These are phyloP conservation scores for Proterorhinus semilunaris DNA, from an alignment of 2,113 vertebrate genomes.

Conservation along the genomic window DNA sequence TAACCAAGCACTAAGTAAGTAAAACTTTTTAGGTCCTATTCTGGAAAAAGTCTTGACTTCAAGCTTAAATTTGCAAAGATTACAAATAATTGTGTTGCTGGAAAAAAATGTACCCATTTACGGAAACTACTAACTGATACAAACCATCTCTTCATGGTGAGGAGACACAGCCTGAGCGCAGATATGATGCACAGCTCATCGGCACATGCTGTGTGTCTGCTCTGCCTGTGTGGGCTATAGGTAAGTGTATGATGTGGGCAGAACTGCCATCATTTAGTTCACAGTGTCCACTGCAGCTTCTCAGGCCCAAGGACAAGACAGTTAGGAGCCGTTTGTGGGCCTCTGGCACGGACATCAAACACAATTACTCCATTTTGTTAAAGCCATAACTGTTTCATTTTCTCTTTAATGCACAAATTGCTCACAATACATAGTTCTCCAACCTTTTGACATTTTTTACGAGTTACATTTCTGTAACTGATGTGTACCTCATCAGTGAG, in stretches of 20 bases:
- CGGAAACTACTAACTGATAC: slow-evolving; percentile 2
- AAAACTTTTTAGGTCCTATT: too few species aligned
- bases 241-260: not conserved
- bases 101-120: not conserved
- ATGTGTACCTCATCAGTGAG: not conserved
- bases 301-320: not conserved
- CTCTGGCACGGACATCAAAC: not conserved
- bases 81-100: not conserved
- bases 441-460: not conserved
- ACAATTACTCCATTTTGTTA: not conserved
- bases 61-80: not conserved
- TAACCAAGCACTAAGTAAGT: too few species aligned
- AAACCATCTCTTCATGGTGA: slow-evolving; percentile 2
- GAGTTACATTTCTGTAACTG: not conserved
- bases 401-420: not conserved
- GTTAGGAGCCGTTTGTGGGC: slow-evolving; percentile 7
- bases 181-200: not conserved
- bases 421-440: not conserved
- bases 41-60: not conserved
- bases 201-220: slow-evolving; percentile 1
- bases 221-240: slow-evolving; percentile 6
- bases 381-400: not conserved
- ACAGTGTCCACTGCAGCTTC: not conserved
- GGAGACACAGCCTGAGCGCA: not conserved
- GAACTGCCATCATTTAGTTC: not conserved